Base-by-base conservation (phyloP, 2,888 invertebrate species). In the Aplocera efformata region DNA sequence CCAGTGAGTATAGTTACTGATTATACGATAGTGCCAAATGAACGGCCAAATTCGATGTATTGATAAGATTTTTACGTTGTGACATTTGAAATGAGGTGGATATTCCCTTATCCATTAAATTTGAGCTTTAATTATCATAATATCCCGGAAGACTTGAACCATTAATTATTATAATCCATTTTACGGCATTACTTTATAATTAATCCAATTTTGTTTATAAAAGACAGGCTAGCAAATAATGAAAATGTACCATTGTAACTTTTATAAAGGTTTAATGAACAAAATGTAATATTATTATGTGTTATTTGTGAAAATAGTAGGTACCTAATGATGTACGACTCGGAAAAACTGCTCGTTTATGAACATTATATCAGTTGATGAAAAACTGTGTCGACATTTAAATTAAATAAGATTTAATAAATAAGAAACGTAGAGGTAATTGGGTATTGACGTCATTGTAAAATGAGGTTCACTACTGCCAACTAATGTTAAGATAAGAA, bases 101-200 rank as follows among this genome's bases (percentile, higher is more conserved):
- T 78, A 63, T 60, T 59, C 65, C 65, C 58, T 59, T 69, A 76
- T 76, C 76, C 74, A 79, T 75, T 71, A 72, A 76, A 79, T 80
- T 82, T 82, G 81, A 88, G 86, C 86, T 88, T 88, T 88, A 88
- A 88, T 83, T 84, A 86, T 81, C 72, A 75, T 82, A 81, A 82
- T 80, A 78, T 77, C 68, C 73, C 58, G 69, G 72, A 77, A 73
- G 75, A 80, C 73, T 77, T 68, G 54, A 63, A 59, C 53, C 55
- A 63, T 66, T 64, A 55, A 58, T 57, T 51, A 58, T 57, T 51
- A 53, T 56, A 57, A 70, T 56, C 60, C 62, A 69, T 59, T 63
- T 65, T 67, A 61, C 58, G 44, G 55, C 27, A 45, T 60, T 61
- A 49, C 45, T 47, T 66, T 67, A 54, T 50, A 42, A 53, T 59